Evolutionary conservation across 2,888 invertebrate genomes (phyloP).

Genomic region (Pheosia tremula): DNA sequence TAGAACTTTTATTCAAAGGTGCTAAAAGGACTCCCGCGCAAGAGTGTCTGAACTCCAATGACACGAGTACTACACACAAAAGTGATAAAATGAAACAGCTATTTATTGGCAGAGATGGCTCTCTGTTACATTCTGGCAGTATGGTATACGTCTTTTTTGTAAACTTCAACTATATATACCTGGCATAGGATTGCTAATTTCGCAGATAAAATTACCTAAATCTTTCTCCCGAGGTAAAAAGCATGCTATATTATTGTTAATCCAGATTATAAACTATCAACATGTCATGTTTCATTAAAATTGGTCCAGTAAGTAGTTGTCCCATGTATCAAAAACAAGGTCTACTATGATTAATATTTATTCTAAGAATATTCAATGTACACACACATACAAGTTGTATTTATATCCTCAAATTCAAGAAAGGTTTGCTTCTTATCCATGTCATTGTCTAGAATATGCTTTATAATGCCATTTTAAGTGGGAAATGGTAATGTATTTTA

Average conservation of each 20-base stretch:
- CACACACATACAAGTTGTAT: no score
- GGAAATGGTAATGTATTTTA: conserved; percentile 17
- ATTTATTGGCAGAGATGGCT: conserved; percentile 67
- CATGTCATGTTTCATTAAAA: no score
- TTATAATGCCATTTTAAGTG: no score
- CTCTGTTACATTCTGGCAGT: conserved; percentile 56
- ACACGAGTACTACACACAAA: conserved; percentile 31
- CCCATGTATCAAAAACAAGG: neutral
- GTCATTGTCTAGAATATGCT: no score
- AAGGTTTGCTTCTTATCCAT: no score
- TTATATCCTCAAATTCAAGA: no score
- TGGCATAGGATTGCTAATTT: no score
- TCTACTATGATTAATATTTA: neutral
- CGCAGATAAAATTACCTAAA: no score
- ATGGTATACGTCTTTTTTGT: conserved; percentile 44
- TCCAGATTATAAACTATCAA: no score
- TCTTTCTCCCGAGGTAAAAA: no score
- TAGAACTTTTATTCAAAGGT: conserved; percentile 65
- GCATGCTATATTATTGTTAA: no score
- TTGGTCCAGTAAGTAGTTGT: no score
- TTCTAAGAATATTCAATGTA: neutral
- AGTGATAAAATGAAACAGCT: conserved; percentile 71
- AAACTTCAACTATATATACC: neutral
- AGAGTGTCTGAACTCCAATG: conserved; percentile 25
- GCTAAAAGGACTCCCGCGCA: conserved; percentile 55